Percentiles rank a stretch among this genome's conserved stretches.
phyloP scores from a whole-genome alignment of 2,888 invertebrate genomes.

The Lymantria dispar region DNA sequence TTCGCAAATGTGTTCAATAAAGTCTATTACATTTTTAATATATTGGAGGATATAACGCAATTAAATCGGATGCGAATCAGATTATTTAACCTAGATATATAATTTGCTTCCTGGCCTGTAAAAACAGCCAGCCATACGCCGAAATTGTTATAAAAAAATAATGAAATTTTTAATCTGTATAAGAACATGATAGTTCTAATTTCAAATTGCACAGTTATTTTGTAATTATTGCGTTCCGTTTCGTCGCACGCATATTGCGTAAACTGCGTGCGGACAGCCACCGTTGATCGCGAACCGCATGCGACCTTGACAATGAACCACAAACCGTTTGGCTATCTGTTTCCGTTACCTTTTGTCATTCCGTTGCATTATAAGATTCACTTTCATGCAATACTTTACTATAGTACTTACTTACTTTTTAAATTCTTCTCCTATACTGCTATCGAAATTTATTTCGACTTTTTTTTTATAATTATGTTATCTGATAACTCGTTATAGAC shows the following conservation, averaged over 20 bases:
- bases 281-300: conserved; percentile 8
- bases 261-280: conserved; percentile 11
- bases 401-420: not conserved
- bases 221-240: conserved; percentile 18
- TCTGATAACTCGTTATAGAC: too few relatives aligned
- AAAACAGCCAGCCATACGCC: not conserved
- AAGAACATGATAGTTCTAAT: not conserved
- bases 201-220: not conserved
- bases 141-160: not conserved
- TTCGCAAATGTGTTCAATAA: too few relatives aligned
- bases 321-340: conserved; percentile 12
- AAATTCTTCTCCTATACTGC: too few relatives aligned
- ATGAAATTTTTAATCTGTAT: not conserved
- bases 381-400: conserved; percentile 1
- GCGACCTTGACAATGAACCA: conserved; percentile 30
- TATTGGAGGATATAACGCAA: too few relatives aligned
- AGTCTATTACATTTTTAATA: too few relatives aligned
- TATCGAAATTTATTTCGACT: too few relatives aligned
- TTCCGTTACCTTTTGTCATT: conserved; percentile 5
- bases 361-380: not conserved
- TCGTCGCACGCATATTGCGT: conserved; percentile 18
- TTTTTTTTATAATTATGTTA: too few relatives aligned
- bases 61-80: too few relatives aligned
- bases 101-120: too few relatives aligned
- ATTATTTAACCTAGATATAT: too few relatives aligned